Evolutionary conservation across 2,113 vertebrate genomes (phyloP).

Genomic region (Phyllostomus discolor): DNA sequence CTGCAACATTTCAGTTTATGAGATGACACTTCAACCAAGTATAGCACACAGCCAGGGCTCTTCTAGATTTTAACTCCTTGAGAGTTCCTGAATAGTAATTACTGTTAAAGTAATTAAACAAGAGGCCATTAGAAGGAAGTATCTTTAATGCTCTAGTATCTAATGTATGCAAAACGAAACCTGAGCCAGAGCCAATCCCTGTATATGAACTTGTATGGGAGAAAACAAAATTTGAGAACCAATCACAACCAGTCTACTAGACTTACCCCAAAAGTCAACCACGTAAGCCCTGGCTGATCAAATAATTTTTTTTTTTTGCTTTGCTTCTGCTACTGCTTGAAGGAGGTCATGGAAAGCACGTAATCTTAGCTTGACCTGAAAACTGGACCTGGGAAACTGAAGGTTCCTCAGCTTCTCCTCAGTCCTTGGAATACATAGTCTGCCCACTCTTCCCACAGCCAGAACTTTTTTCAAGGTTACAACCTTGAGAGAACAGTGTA

Average conservation of each 20-base stretch:
- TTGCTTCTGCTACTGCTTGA: not conserved
- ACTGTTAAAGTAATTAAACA: not conserved
- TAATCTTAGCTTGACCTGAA: too few species aligned
- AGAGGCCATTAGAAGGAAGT: not conserved
- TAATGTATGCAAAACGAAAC: not conserved
- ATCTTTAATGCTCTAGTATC: not conserved
- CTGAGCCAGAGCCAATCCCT: not conserved
- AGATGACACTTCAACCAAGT: too few species aligned
- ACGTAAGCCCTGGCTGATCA: not conserved
- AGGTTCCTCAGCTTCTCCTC: not conserved
- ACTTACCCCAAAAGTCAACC: not conserved
- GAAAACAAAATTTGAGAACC: not conserved
- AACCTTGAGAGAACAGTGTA: not conserved
- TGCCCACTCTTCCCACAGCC: not conserved
- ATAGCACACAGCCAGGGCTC: too few species aligned
- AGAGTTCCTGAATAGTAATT: not conserved
- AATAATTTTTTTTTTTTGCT: not conserved
- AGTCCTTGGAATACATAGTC: not conserved
- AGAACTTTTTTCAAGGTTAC: not conserved
- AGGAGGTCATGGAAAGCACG: not conserved
- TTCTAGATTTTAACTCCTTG: not conserved
- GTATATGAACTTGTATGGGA: not conserved
- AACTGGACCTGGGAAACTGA: not conserved
- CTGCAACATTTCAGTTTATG: too few species aligned
- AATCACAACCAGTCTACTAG: not conserved